Evolutionary conservation across 2,797 vertebrate genomes (phyloP), one percentile per base, ranked within the genome.

Genomic region (Sebastes oblongus): DNA sequence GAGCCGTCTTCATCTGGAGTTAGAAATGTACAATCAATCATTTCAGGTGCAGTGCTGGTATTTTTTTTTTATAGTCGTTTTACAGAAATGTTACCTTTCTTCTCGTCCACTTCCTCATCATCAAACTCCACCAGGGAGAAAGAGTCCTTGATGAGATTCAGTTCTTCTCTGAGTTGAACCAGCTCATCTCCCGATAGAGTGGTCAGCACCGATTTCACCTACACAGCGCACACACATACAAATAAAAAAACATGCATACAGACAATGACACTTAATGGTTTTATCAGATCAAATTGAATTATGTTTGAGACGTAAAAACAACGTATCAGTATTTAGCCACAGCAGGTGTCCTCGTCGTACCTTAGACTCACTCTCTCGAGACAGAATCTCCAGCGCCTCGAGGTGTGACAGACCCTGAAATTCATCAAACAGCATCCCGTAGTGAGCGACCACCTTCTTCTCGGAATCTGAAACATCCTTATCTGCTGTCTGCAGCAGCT

Each of bases 371-470:
- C 98, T 98, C 90, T 99, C 97, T 86, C 94, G 95, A 54, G 98
- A 99, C 91, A 99, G 95, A 89, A 99, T 97, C 95, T 99, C 98
- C 89, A 99, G 95, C 70, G 98, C 98, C 93, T 99, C 98, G 25
- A 99, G 96, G 94, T 99, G 98, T 0, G 98, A 97, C 90, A 99
- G 95, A 74, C 98, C 98, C 94, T 99, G 98, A 89, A 97, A 99
- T 75, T 98, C 97, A 93, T 99, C 98, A 91, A 99, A 99, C 91
- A 99, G 91, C 93, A 99, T 94, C 78, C 98, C 98, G 82, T 99
- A 99, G 94, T 99, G 97, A 89, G 97, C 97, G 0, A 87, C 81
- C 90, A 3, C 39, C 91, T 97, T 98, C 90, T 94, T 97, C 83
- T 97, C 96, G 0, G 93, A 93, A 85, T 96, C 95, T 24, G 95